Base-by-base conservation (phyloP, 2,797 vertebrate species). In the Bufotes viridis region DNA sequence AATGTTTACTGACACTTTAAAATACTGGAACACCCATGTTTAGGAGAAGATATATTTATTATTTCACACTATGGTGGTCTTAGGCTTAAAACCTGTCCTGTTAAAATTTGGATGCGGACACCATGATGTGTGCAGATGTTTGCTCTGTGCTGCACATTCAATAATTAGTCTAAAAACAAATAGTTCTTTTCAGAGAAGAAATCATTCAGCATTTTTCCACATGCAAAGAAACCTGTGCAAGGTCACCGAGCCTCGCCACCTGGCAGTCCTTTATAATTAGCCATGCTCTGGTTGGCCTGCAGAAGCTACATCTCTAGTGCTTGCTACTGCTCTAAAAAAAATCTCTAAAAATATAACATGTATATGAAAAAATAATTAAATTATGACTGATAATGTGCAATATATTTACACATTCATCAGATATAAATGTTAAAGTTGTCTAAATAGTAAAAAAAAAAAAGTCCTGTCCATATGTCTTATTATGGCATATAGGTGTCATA, bases 71-170 rank as follows among this genome's bases (percentile, higher is more conserved):
- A 75, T 42, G 88, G 88, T 89, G 88, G 88, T 89, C 88, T 89
- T 72, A 79, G 65, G 74, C 81, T 82, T 83, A 87, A 78, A 89
- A 87, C 88, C 81, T 89, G 88, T 89, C 88, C 88, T 89, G 88
- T 87, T 87, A 89, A 86, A 78, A 79, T 79, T 61, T 78, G 81
- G 74, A 89, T 67, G 63, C 75, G 75, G 75, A 87, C 85, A 87
- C 81, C 85, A 89, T 89, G 81, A 89, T 89, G 88, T 89, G 88
- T 87, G 88, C 88, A 89, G 88, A 89, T 89, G 88, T 89, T 86
- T 89, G 81, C 85, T 82, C 65, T 51, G 24, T 69, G 65, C 75
- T 55, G 65, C 88, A 84, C 74, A 84, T 89, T 89, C 85, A 87
- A 87, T 89, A 87, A 89, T 89, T 89, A 84, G 85, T 65, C 80